These are phyloP conservation scores for Daphoenositta chrysoptera DNA, from an alignment of 2,113 vertebrate genomes.

Conservation along the genomic window DNA sequence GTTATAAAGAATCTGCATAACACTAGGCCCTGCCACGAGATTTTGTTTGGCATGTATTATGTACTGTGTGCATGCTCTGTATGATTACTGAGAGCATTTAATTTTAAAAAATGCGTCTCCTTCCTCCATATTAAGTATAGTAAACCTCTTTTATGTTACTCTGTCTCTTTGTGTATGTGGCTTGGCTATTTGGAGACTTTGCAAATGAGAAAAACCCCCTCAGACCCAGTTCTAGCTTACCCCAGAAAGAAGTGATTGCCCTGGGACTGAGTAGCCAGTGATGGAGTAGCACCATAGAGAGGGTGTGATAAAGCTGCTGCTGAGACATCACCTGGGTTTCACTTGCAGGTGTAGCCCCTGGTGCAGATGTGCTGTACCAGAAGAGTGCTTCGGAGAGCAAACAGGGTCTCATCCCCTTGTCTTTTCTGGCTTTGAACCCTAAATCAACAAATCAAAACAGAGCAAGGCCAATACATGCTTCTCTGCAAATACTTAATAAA, in stretches of 20 bases:
- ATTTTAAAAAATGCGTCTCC: neutral
- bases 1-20: neutral
- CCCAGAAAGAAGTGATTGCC: neutral
- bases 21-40: neutral
- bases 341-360: neutral
- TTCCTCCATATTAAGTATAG: neutral
- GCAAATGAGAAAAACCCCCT: fast-evolving
- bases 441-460: neutral
- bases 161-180: neutral
- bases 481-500: conserved; percentile 16
- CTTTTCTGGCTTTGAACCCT: neutral
- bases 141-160: neutral
- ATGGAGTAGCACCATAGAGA: neutral
- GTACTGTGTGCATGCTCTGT: neutral
- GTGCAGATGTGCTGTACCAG: neutral
- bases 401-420: neutral
- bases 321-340: neutral
- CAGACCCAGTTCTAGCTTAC: fast-evolving
- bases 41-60: neutral
- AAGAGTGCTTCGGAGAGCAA: neutral
- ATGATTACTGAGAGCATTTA: neutral
- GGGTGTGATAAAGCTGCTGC: neutral
- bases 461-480: neutral
- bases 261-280: neutral
- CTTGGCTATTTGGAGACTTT: neutral